Base-by-base conservation (phyloP, 2,113 vertebrate species). In the Calcarius ornatus region DNA sequence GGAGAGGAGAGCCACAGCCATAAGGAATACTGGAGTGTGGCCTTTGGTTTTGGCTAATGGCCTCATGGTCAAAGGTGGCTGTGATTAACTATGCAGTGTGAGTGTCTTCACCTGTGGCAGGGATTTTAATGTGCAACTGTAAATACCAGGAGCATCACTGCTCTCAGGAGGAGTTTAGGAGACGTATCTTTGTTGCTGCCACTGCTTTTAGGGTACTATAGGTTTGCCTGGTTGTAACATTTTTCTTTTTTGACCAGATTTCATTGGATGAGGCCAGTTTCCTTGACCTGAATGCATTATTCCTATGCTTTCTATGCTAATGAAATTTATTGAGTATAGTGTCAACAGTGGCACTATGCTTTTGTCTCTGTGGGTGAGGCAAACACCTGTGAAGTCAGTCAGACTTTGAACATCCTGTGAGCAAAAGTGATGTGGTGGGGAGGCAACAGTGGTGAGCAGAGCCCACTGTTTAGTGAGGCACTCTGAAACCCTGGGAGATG, bases 331-430 rank as follows among this genome's bases (percentile, higher is more conserved):
- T 64, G 24, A 24, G 4, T 15, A 1, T 23, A 21, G 17, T 76
- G 40, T 56, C 35, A 68, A 11, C 2, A 3, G 53, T 65, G 43
- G 8, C 18, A 12, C 56, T 11, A 10, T 45, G 43, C 43, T 93
- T 89, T 89, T 79, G 24, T 25, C 43, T 43, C 17, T 45, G 9
- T 65, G 65, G 56, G 18, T 40, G 37, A 82, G 23, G 19, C 33
- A 68, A 94, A n/a, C 16, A 51, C 19, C 30, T 60, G 56, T 11
- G 6, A 54, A 89, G 25, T 53, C 0, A 0, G 10, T 60, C 3
- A 12, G 57, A 31, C n/a, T 50, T 64, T 0, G 0, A 37, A 30
- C 0, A 0, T 73, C 12, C 35, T 81, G 27, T 1, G 2, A 86
- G 7, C 30, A 38, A 47, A 45, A 9, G 17, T n/a, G 63, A 33